Conservation (phyloP, 2,113 vertebrate genomes). For the Tragulus kanchil region DNA sequence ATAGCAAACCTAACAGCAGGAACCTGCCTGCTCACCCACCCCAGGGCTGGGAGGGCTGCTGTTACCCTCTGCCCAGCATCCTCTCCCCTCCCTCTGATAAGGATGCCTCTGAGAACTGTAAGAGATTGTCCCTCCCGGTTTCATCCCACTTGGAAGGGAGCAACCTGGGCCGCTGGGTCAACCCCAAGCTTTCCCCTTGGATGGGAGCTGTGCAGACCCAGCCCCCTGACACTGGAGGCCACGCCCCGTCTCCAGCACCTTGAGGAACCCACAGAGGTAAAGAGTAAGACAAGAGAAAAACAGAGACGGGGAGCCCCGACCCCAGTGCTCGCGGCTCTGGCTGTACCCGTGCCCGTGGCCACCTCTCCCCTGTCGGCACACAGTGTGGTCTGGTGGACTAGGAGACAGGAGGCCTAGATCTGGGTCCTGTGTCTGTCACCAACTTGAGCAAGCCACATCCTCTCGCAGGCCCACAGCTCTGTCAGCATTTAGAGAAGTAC, state of each 20-base stretch:
- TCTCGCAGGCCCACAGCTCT: conserved; percentile 34
- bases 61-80: not conserved
- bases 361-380: not conserved
- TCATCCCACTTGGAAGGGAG: not conserved
- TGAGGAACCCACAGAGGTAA: conserved; percentile 26
- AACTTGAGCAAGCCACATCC: conserved; percentile 65
- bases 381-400: not conserved
- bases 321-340: not conserved
- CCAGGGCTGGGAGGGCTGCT: not conserved
- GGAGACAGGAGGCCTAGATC: not conserved
- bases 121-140: not conserved
- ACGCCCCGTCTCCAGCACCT: not conserved
- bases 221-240: not conserved
- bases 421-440: conserved; percentile 14
- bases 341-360: not conserved
- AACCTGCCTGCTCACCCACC: not conserved
- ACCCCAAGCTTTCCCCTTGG: not conserved
- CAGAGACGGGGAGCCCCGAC: not conserved
- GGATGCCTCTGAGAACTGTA: not conserved
- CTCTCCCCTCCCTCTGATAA: not conserved
- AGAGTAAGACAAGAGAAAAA: not conserved
- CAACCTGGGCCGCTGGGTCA: not conserved
- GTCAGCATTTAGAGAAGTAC: conserved; percentile 7
- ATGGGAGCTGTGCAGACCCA: not conserved
- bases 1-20: not conserved